Evolutionary conservation across 2,888 invertebrate genomes (phyloP).

Genomic region (Dicyrtomina minuta): DNA sequence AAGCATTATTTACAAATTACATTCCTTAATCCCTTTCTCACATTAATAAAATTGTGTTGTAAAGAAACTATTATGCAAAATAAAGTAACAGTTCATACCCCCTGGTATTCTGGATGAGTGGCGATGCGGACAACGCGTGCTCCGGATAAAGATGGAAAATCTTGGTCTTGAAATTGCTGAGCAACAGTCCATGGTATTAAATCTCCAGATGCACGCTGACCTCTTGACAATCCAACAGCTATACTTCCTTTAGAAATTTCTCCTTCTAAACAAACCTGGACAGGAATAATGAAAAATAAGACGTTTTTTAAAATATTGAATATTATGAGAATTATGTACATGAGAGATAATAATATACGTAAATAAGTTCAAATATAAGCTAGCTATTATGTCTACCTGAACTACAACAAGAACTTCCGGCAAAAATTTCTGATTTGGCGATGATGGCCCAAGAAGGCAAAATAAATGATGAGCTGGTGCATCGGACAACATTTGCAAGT

Average conservation of each 20-base stretch:
- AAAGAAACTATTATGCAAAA: constrained; percentile 10
- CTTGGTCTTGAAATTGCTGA: constrained; percentile 91
- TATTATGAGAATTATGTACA: too few species aligned
- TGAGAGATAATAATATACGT: too few species aligned
- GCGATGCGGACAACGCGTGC: constrained; percentile 94
- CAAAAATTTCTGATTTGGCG: constrained; percentile 67
- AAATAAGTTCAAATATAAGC: neutral
- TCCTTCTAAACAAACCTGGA: constrained; percentile 67
- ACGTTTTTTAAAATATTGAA: constrained; percentile 1
- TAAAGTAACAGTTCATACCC: constrained; percentile 61
- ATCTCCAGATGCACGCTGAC: constrained; percentile 91
- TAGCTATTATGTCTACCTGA: constrained; percentile 62
- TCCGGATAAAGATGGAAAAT: constrained; percentile 87
- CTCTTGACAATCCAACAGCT: constrained; percentile 75
- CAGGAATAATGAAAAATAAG: constrained; percentile 8
- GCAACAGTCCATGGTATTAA: constrained; percentile 98
- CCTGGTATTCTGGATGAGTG: constrained; percentile 95
- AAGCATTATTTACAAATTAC: too few species aligned
- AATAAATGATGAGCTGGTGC: constrained; percentile 98
- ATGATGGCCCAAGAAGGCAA: constrained; percentile 85
- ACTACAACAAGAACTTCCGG: constrained; percentile 93
- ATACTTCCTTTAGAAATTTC: constrained; percentile 68
- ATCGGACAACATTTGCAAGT: constrained; percentile 96
- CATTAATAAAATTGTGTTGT: constrained; percentile 2
- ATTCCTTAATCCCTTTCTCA: too few species aligned